Percentiles rank a stretch among this genome's conserved stretches.
Evolutionary conservation across 92 coral and sea anemone species (phyloP).

Genomic region (Palythoa grandis): DNA sequence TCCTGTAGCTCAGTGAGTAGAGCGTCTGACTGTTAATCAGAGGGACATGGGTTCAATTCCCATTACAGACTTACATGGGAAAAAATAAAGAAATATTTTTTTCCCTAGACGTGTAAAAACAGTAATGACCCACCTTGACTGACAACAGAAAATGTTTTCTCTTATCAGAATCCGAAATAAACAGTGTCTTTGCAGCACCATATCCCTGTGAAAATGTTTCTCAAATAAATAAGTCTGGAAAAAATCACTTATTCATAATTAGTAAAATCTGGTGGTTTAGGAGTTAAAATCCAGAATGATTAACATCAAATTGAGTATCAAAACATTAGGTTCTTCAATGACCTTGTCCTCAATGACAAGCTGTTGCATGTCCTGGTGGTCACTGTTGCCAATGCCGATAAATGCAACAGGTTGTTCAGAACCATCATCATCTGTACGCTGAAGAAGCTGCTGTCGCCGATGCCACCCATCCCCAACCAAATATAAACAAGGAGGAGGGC

Average conservation of each 20-base stretch:
- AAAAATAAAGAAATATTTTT: too few species aligned
- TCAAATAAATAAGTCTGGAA: neutral
- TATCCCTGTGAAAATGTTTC: conserved; percentile 65
- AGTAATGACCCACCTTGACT: too few species aligned
- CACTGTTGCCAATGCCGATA: conserved; percentile 96
- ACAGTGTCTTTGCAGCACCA: conserved; percentile 98
- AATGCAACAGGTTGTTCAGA: conserved; percentile 92
- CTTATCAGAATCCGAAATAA: conserved; percentile 97
- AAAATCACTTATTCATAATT: too few species aligned
- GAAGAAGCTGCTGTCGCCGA: conserved; percentile 70
- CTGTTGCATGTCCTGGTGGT: conserved; percentile 97
- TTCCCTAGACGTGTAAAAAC: too few species aligned
- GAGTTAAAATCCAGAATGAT: neutral
- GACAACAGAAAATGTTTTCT: conserved; percentile 97
- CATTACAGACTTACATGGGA: too few species aligned
- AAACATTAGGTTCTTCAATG: neutral
- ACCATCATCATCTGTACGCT: conserved; percentile 77
- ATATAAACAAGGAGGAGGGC: conserved; percentile 98
- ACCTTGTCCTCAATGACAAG: conserved; percentile 92
- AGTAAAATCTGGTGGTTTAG: neutral
- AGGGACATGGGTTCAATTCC: too few species aligned
- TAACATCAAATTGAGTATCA: neutral
- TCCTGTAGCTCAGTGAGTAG: too few species aligned
- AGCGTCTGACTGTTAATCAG: too few species aligned
- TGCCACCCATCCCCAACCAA: conserved; percentile 98